Evolutionary conservation across 2,797 vertebrate genomes (phyloP).

Genomic region (Neopelma chrysocephalum): DNA sequence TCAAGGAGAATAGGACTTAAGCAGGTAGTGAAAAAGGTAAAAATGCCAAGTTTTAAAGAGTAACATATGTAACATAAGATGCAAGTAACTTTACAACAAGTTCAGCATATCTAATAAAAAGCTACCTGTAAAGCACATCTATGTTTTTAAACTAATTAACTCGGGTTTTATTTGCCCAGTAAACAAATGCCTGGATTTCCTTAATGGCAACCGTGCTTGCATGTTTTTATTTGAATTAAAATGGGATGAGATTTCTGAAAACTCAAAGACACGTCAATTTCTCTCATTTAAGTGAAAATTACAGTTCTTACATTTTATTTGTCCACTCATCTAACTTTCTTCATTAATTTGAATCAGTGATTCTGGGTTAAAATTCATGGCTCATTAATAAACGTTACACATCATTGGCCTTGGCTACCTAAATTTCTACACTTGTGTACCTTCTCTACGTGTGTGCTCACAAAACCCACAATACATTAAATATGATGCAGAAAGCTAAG

Average conservation of each 20-base stretch:
- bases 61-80: background rate
- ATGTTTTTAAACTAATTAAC: background rate
- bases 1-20: background rate
- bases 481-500: background rate
- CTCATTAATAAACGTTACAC: background rate
- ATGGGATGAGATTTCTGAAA: background rate
- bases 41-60: background rate
- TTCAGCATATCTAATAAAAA: background rate
- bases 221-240: background rate
- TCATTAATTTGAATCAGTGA: background rate
- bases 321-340: background rate
- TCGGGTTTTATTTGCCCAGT: background rate
- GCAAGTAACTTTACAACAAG: background rate
- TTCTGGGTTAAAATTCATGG: background rate
- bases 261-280: background rate
- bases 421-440: background rate
- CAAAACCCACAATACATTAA: background rate
- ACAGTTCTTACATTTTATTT: background rate
- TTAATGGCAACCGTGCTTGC: background rate
- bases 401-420: background rate
- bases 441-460: background rate
- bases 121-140: background rate
- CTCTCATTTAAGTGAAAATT: background rate
- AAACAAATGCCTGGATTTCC: background rate
- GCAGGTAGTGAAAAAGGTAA: background rate